phyloP scores from a whole-genome alignment of 2,797 vertebrate genomes.

The Peromyscus attwateri region DNA sequence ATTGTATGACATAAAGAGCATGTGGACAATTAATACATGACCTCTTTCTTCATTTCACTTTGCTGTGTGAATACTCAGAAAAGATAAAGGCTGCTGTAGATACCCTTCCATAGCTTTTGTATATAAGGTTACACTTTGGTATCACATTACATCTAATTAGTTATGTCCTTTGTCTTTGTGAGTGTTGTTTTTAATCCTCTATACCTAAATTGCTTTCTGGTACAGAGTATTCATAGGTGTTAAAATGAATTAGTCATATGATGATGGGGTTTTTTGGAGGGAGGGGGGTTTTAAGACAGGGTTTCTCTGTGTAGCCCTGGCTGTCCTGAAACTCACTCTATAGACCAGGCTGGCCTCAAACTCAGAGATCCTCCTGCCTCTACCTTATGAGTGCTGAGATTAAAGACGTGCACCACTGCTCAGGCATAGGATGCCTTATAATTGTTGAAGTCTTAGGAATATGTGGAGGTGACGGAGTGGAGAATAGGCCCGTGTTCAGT shows the following conservation, averaged over 20 bases:
- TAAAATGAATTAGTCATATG: slow-evolving; percentile 43
- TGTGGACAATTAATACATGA: neutral
- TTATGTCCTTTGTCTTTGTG: neutral
- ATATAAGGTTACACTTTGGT: neutral
- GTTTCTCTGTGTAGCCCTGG: neutral
- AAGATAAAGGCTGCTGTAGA: slow-evolving; percentile 25
- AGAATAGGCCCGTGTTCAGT: neutral
- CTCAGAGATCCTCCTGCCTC: neutral
- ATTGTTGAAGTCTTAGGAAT: slow-evolving; percentile 21
- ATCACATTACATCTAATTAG: slow-evolving; percentile 3
- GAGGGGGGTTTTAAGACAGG: neutral
- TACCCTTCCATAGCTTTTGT: neutral
- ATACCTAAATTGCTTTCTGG: neutral
- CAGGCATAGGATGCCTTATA: neutral
- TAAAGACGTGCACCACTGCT: neutral
- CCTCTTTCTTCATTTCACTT: neutral
- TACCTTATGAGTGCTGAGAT: neutral
- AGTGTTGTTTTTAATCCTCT: neutral
- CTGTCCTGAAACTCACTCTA: neutral
- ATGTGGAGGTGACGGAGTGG: neutral
- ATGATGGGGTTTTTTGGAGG: neutral
- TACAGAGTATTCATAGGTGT: slow-evolving; percentile 22
- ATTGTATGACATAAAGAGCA: neutral
- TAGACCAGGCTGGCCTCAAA: neutral
- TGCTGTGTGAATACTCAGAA: neutral